Evolutionary conservation across 2,113 vertebrate species (phyloP), one percentile per base, ranked within the genome.

Genomic region (Crotalus viridis): DNA sequence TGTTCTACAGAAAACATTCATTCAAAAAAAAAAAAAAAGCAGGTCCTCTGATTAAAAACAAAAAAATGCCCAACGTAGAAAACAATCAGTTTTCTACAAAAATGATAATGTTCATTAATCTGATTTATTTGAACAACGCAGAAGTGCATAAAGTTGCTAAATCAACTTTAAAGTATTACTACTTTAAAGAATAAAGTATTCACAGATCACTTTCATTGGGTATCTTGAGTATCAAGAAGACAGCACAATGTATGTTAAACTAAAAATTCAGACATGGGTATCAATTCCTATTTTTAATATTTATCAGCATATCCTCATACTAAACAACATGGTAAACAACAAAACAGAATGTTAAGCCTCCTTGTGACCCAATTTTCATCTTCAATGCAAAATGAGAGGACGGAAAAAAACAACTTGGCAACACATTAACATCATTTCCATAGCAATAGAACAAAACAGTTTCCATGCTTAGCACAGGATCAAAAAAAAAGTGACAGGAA

Each of bases 21-120:
- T 61, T 90, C 88, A 88, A 28, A 92, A 88, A n/a, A 88, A 28
- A 92, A 88, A n/a, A 92, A 28, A 51, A 92, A 28, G 48, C 19
- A 69, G 10, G 24, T 8, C 7, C 48, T 28, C 22, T 54, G 46
- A 88, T 88, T 88, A 17, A 21, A n/a, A 56, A 54, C 26, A 90
- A 33, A 51, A 57, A 28, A 86, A 90, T 13, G 3, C 21, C 46
- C 33, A 57, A 4, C 1, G 8, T 57, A 85, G 15, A 39, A 64
- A 85, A n/a, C 74, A 10, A 54, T 55, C 43, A 3, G n/a, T 54
- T 51, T 87, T 46, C 43, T 64, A 39, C 1, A 61, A 61, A 10
- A 51, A 5, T 46, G 85, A 52, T 46, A 85, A 15, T 33, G 54
- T 69, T 88, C 28, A 43, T 69, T 64, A 69, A 43, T 43, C 12